Evolutionary conservation across 2,797 vertebrate species (phyloP), one percentile per base, ranked within the genome.

Genomic region (Sebastes elongatus): DNA sequence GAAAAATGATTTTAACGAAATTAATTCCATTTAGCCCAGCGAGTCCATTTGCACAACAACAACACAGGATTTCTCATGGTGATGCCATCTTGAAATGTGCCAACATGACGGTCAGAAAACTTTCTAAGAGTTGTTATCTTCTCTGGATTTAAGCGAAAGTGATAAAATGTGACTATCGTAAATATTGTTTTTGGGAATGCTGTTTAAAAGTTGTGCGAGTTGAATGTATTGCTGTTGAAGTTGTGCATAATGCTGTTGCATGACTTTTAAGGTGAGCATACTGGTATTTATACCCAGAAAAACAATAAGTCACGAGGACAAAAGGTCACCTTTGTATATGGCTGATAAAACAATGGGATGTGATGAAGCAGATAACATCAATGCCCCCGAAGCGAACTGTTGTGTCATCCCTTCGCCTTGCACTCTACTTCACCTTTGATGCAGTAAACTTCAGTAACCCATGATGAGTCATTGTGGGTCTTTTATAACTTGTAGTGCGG

Each of bases 391-490:
- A 73, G 66, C 53, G 18, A 76, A 68, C 30, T 22, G 16, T 27
- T 63, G 55, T 38, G 14, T 23, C 42, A 62, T 68, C 76, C 64
- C 59, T 59, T 80, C 30, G 62, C 75, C 69, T 80, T 82, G 71
- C 67, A 78, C 88, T 88, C 53, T 64, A 3, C 76, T 78, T 83
- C 79, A 86, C 74, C 81, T 88, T 83, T 84, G 67, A 83, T 77
- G 72, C 57, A 70, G 65, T 18, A 73, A 89, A 82, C 68, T 69
- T 75, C 42, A 57, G 75, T 28, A 80, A 68, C 56, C 65, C 2
- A 28, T 71, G 76, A 88, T 74, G 78, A 88, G 74, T 86, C 79
- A 86, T 6, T 63, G 66, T 65, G 60, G 23, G 52, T 33, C 71
- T 87, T 82, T 83, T 87, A 88, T 87, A 85, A 86, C 62, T 75